Conservation (phyloP, 2,888 invertebrate species). For the Serrognathus titanus region DNA sequence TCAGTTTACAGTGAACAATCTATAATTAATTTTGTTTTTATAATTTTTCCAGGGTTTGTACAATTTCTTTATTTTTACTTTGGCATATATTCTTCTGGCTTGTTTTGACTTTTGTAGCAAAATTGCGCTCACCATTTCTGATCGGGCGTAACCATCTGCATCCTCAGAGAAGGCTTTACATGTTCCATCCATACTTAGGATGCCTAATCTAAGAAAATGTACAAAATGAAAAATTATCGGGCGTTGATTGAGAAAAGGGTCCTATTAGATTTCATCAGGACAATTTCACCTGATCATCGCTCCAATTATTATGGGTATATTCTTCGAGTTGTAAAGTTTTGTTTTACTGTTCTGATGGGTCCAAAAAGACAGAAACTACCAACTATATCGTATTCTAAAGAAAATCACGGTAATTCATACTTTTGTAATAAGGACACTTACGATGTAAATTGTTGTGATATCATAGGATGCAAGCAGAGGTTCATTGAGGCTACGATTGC, state of each 20-base stretch:
- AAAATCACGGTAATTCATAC: too few species aligned
- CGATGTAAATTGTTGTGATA: conserved; percentile 83
- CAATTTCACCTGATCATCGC: too few species aligned
- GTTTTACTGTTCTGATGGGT: too few species aligned
- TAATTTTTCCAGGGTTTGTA: neutral
- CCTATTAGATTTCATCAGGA: too few species aligned
- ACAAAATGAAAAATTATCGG: neutral
- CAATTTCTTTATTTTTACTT: conserved; percentile 32
- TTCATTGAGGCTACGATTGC: conserved; percentile 89
- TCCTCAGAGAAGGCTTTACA: conserved; percentile 89
- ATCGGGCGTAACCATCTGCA: conserved; percentile 79
- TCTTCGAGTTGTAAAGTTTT: too few species aligned
- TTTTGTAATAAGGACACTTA: too few species aligned
- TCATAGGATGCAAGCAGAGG: conserved; percentile 81
- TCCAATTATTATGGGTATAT: too few species aligned
- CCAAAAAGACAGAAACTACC: too few species aligned
- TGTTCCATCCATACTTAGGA: conserved; percentile 77
- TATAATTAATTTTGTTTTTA: conserved; percentile 5
- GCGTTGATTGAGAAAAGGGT: too few species aligned
- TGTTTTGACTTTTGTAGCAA: conserved; percentile 65
- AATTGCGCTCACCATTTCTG: conserved; percentile 70
- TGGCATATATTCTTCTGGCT: conserved; percentile 53
- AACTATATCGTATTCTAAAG: too few species aligned
- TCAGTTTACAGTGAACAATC: conserved; percentile 40
- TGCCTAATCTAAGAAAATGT: conserved; percentile 57